phyloP scores from a whole-genome alignment of 2,888 invertebrate species.

The Gibbula magus region DNA sequence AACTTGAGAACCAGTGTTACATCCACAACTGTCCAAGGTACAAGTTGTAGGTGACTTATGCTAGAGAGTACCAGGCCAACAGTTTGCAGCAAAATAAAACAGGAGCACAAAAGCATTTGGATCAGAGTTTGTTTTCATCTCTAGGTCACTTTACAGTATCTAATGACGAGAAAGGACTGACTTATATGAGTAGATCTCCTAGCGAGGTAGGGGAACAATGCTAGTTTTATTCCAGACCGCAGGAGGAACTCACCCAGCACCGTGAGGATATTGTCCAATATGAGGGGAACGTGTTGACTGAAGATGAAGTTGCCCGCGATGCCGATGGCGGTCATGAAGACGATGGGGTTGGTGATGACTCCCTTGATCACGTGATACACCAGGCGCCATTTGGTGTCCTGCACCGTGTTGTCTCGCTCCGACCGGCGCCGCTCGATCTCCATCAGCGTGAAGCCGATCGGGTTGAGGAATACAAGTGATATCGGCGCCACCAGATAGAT shows the following conservation, averaged over 20 bases:
- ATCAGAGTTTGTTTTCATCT: too few species aligned
- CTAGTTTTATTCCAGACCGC: not conserved
- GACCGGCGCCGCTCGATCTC: conserved; percentile 80
- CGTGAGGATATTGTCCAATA: conserved; percentile 84
- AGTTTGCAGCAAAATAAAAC: too few species aligned
- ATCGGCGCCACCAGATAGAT: conserved; percentile 95
- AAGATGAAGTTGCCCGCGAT: conserved; percentile 89
- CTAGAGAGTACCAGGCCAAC: too few species aligned
- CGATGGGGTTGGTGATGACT: conserved; percentile 89
- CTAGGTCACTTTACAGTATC: too few species aligned
- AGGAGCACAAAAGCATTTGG: too few species aligned
- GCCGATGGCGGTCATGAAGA: conserved; percentile 94
- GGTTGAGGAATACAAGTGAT: conserved; percentile 92
- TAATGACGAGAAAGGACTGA: too few species aligned
- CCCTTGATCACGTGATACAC: conserved; percentile 60
- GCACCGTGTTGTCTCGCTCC: not conserved
- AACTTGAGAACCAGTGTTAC: too few species aligned
- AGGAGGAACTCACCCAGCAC: conserved; percentile 78
- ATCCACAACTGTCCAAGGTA: too few species aligned
- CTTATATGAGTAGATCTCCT: too few species aligned
- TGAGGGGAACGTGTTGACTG: conserved; percentile 85
- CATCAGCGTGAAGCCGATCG: conserved; percentile 91
- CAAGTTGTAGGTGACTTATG: too few species aligned
- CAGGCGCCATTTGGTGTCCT: conserved; percentile 30
- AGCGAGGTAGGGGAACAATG: too few species aligned